phyloP scores from a whole-genome alignment of 2,113 vertebrate species.

The Gallinago paraguaiae region DNA sequence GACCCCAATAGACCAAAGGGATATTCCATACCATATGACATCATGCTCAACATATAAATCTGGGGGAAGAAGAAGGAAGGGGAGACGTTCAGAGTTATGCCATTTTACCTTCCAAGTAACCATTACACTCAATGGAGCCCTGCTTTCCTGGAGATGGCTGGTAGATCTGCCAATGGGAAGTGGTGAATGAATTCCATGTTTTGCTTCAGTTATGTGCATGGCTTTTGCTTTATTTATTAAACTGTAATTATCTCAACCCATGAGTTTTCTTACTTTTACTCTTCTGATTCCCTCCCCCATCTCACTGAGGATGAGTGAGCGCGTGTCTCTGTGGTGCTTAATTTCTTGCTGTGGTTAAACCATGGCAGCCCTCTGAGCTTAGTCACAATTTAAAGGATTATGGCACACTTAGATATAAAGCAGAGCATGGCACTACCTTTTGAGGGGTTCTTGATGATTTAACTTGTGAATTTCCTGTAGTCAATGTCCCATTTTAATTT shows the following conservation, averaged over 20 bases:
- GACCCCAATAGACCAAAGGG: background rate
- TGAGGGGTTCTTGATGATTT: background rate
- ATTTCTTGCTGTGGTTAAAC: background rate
- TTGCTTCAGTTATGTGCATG: background rate
- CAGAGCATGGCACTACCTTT: background rate
- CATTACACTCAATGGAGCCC: background rate
- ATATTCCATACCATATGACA: background rate
- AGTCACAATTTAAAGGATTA: background rate
- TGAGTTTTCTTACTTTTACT: background rate
- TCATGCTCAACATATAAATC: background rate
- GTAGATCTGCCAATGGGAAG: background rate
- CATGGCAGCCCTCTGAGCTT: background rate
- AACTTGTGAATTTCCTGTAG: accelerated
- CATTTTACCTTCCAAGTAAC: background rate
- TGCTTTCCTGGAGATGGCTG: background rate
- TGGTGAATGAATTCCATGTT: background rate
- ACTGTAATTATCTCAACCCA: background rate
- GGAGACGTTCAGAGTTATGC: background rate
- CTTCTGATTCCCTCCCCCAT: background rate
- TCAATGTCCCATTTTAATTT: background rate
- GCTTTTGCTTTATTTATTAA: background rate
- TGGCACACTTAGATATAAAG: background rate
- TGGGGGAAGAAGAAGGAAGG: background rate
- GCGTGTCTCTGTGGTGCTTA: background rate
- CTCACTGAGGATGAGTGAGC: background rate